Evolutionary conservation across 2,113 vertebrate species (phyloP), one percentile per base, ranked within the genome.

Genomic region (Seriola aureovittata): DNA sequence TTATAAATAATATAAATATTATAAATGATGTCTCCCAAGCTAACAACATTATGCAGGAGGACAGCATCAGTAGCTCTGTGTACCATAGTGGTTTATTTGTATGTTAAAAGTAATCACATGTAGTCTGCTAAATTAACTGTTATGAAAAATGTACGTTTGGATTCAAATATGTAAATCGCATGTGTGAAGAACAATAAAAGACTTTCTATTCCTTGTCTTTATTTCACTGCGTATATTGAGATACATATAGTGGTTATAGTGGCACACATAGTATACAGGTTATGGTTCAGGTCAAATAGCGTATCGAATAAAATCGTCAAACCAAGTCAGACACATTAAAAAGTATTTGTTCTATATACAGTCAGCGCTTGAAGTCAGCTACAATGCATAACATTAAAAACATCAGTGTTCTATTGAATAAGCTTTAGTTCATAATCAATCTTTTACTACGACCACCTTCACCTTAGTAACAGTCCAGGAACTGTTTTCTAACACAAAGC

Each of bases 181-280:
- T 9, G 16, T 58, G 19, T 48, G 25, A 82, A 16, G 11, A 63
- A 62, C 12, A 82, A 74, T 32, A 46, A 74, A 78, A 79, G 0
- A 19, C 7, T 13, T 46, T 6, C 21, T 8, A 46, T 71, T 40
- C 2, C n/a, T 63, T 44, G 5, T 73, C 34, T 92, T 82, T 86
- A 91, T 86, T 89, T 73, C 6, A 73, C n/a, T 74, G 36, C 2
- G 57, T 73, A n/a, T 67, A 10, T 50, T n/a, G 13, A 55, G 17
- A 64, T 63, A 82, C 42, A 85, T 74, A 71, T 4, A 81, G 19
- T 46, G 3, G 1, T 25, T 69, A 57, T 25, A 29, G 29, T 29
- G 60, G 65, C 69, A 85, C 54, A 65, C 46, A 64, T 1, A 67
- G 8, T 46, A 73, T 40, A 81, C 59, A 74, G 54, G 8, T 59